Conservation (phyloP, 2,888 invertebrate species). For the Mesopsocus fuscifrons region DNA sequence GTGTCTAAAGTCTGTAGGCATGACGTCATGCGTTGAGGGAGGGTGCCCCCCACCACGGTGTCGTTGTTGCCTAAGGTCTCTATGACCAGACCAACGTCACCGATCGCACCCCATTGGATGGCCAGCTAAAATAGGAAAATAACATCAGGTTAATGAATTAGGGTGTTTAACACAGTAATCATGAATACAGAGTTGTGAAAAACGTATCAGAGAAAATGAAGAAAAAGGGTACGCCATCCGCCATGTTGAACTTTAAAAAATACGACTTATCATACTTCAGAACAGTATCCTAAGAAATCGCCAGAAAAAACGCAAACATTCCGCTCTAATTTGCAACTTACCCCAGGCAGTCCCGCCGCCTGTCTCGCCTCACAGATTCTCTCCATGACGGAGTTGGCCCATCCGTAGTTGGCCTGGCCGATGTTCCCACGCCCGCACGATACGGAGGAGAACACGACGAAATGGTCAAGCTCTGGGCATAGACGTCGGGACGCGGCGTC, state of each 20-base stretch:
- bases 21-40: conserved; percentile 90
- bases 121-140: conserved; percentile 40
- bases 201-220: too few species aligned
- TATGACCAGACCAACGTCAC: conserved; percentile 85
- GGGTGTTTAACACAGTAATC: background rate
- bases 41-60: conserved; percentile 81
- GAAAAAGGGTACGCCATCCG: too few species aligned
- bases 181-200: too few species aligned
- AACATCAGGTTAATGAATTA: conserved; percentile 12
- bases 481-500: conserved; percentile 59
- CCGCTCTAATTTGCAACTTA: too few species aligned
- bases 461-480: conserved; percentile 72
- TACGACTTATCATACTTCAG: too few species aligned
- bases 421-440: conserved; percentile 93
- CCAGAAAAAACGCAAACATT: too few species aligned
- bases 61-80: conserved; percentile 82
- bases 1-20: conserved; percentile 75
- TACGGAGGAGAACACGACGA: conserved; percentile 91
- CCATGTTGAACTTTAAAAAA: too few species aligned
- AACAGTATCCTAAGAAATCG: too few species aligned
- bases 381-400: conserved; percentile 96
- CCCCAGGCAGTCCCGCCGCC: conserved; percentile 62
- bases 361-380: conserved; percentile 75
- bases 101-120: conserved; percentile 98
- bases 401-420: conserved; percentile 92